phyloP scores from a whole-genome alignment of 2,113 vertebrate genomes.

The Albula glossodonta region DNA sequence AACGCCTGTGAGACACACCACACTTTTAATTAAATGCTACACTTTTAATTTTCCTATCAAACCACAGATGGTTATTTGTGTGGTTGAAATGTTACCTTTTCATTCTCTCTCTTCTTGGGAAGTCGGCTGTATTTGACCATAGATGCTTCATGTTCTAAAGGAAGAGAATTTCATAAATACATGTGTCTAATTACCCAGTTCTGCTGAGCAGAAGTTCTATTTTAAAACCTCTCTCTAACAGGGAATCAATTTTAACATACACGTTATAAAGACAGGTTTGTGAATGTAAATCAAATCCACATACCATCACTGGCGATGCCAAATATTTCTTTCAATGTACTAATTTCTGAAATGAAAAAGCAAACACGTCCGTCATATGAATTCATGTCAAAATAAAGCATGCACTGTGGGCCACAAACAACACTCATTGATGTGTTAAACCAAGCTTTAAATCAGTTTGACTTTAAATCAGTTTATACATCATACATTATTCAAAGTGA shows the following conservation, averaged over 20 bases:
- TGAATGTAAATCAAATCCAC: conserved; percentile 41
- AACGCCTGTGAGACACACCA: too few species aligned
- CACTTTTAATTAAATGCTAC: not conserved
- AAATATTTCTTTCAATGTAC: conserved; percentile 94
- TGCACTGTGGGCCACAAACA: not conserved
- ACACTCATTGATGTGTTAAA: not conserved
- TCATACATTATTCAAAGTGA: too few species aligned
- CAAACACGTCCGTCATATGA: not conserved
- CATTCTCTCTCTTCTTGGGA: conserved; percentile 94
- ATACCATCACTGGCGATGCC: conserved; percentile 90
- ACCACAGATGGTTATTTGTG: not conserved
- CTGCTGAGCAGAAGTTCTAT: too few species aligned
- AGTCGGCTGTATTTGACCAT: conserved; percentile 98
- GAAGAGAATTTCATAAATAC: conserved; percentile 7
- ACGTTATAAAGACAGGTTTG: too few species aligned
- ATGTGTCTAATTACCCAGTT: too few species aligned
- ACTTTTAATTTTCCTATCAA: not conserved
- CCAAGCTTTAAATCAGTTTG: too few species aligned
- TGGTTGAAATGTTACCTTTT: conserved; percentile 74
- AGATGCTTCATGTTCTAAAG: conserved; percentile 89
- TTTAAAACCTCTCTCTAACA: too few species aligned
- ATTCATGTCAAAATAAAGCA: not conserved
- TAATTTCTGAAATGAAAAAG: conserved; percentile 83
- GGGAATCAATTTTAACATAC: too few species aligned
- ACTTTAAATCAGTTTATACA: too few species aligned